Evolutionary conservation across 2,888 invertebrate species (phyloP).

Genomic region (Andrena hattorfiana): DNA sequence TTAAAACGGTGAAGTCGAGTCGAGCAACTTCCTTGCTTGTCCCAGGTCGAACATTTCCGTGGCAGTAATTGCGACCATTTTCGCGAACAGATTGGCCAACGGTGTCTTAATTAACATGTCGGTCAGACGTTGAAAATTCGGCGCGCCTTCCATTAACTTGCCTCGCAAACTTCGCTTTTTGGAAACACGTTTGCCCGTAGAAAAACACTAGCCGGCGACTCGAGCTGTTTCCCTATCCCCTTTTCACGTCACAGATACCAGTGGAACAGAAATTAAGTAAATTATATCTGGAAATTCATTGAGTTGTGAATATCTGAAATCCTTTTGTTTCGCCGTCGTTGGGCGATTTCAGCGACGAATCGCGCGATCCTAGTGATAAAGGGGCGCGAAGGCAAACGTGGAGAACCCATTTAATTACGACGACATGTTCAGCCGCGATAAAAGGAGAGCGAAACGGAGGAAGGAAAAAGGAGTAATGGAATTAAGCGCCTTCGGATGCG

Average conservation of each 20-base stretch:
- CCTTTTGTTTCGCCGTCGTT: background rate
- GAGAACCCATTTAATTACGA: conserved; percentile 39
- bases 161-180: background rate
- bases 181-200: background rate
- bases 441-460: background rate
- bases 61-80: conserved; percentile 27
- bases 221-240: background rate
- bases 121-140: conserved; percentile 15
- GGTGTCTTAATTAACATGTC: conserved; percentile 46
- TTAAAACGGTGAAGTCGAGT: conserved; percentile 11
- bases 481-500: conserved; percentile 54
- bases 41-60: background rate
- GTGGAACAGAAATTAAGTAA: background rate
- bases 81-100: conserved; percentile 14
- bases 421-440: conserved; percentile 14
- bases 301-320: background rate
- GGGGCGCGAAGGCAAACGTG: background rate
- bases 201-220: background rate
- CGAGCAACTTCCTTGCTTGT: background rate
- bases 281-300: background rate
- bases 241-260: background rate
- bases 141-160: background rate
- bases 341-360: background rate
- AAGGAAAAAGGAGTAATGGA: conserved; percentile 15
- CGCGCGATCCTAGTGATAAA: background rate